A percentile compares a stretch with the other conserved stretches of the same genome.
Evolutionary conservation across 2,888 invertebrate species (phyloP).

Genomic region (Drosophila ezoana): DNA sequence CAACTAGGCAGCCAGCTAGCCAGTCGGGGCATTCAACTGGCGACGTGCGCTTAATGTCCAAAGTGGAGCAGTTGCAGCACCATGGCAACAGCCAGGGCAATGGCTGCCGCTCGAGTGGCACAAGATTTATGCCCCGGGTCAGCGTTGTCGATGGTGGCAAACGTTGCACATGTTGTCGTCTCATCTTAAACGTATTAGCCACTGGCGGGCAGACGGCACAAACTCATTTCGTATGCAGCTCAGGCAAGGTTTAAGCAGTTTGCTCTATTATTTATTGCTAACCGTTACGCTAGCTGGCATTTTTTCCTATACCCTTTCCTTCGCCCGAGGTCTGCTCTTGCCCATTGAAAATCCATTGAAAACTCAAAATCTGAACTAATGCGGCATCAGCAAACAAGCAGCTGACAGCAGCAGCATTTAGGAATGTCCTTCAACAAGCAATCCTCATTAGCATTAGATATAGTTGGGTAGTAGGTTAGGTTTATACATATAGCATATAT

Average conservation of each 20-base stretch:
- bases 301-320: background rate
- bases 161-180: conserved; percentile 79
- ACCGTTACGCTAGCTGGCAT: conserved; percentile 64
- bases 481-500: background rate
- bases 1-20: conserved; percentile 42
- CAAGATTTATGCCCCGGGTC: conserved; percentile 61
- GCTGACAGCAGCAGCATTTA: conserved; percentile 24
- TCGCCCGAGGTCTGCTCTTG: background rate
- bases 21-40: conserved; percentile 44
- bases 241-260: conserved; percentile 76
- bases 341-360: conserved; percentile 61
- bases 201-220: conserved; percentile 38
- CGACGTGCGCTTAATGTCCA: conserved; percentile 76
- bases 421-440: conserved; percentile 62
- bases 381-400: conserved; percentile 74
- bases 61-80: conserved; percentile 31
- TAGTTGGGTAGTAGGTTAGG: conserved; percentile 2
- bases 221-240: conserved; percentile 76
- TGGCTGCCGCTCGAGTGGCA: conserved; percentile 48
- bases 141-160: conserved; percentile 66
- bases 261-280: conserved; percentile 76
- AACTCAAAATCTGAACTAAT: conserved; percentile 76
- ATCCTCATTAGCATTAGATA: conserved; percentile 64
- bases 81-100: conserved; percentile 16
- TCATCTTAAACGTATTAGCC: conserved; percentile 81